Percentiles rank a stretch among this genome's conserved stretches.
phyloP scores from a whole-genome alignment of 2,113 vertebrate genomes.

The Neomonachus schauinslandi region DNA sequence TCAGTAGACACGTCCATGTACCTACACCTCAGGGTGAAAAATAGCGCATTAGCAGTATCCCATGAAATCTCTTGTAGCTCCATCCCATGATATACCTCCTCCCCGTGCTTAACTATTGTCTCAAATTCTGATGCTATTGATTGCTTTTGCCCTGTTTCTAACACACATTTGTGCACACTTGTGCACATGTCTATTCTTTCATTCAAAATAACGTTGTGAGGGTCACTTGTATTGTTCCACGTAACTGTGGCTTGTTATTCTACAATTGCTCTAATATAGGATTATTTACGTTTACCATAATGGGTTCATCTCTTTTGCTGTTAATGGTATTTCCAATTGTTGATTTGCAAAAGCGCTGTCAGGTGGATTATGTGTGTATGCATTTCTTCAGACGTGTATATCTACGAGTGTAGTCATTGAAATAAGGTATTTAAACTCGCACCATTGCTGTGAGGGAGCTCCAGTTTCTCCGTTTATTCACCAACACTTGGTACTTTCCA shows the following conservation, averaged over 20 bases:
- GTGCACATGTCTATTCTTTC: accelerated
- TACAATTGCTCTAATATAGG: background rate
- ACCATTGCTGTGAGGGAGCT: accelerated
- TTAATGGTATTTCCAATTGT: background rate
- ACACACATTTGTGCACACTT: accelerated
- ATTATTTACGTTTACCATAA: accelerated
- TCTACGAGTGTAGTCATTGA: accelerated
- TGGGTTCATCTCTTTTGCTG: background rate
- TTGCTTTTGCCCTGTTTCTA: no score
- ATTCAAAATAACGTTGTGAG: no score
- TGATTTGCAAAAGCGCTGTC: background rate
- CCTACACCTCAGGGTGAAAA: background rate
- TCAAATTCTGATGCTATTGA: background rate
- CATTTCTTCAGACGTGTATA: accelerated
- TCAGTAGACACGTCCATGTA: accelerated
- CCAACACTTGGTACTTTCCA: background rate
- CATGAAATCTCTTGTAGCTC: accelerated
- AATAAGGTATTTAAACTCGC: background rate
- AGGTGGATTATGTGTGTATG: accelerated
- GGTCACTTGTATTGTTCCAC: accelerated
- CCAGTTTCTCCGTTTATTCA: accelerated
- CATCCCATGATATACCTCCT: accelerated
- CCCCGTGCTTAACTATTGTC: accelerated
- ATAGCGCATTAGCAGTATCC: background rate
- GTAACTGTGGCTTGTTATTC: background rate